A percentile compares a stretch with the other conserved stretches of the same genome.
Evolutionary conservation across 2,113 vertebrate genomes (phyloP).

Genomic region (Sphaerodactylus townsendi): DNA sequence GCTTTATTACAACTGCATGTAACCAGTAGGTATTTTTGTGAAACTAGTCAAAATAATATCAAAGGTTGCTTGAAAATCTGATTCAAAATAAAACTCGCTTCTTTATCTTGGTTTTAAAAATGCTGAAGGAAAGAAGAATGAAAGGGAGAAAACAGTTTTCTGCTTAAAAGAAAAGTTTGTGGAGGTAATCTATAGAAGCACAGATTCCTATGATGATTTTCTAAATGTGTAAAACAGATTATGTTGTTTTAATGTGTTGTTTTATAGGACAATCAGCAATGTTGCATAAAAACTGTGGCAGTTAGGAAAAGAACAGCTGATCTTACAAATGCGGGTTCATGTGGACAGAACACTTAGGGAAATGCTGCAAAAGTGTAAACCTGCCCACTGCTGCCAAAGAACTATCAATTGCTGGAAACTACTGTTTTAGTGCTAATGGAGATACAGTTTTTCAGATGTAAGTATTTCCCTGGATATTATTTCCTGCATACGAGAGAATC

Average conservation of each 20-base stretch:
- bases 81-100: background rate
- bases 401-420: background rate
- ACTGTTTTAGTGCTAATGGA: background rate
- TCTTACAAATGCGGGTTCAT: background rate
- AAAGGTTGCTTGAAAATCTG: background rate
- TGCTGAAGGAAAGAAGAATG: background rate
- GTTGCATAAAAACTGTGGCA: background rate
- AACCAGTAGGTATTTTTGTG: background rate
- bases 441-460: background rate
- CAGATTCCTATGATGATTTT: background rate
- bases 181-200: background rate
- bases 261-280: background rate
- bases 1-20: background rate
- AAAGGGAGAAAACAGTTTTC: background rate
- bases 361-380: background rate
- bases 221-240: background rate
- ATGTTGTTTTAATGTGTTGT: background rate
- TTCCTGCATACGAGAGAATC: background rate
- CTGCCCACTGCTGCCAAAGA: background rate
- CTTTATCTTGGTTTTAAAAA: background rate
- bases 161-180: background rate
- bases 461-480: background rate
- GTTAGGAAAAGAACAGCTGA: background rate
- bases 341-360: background rate
- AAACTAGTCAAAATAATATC: background rate